Evolutionary conservation across 2,113 vertebrate genomes (phyloP), one percentile per base, ranked within the genome.

Genomic region (Burhinus bistriatus): DNA sequence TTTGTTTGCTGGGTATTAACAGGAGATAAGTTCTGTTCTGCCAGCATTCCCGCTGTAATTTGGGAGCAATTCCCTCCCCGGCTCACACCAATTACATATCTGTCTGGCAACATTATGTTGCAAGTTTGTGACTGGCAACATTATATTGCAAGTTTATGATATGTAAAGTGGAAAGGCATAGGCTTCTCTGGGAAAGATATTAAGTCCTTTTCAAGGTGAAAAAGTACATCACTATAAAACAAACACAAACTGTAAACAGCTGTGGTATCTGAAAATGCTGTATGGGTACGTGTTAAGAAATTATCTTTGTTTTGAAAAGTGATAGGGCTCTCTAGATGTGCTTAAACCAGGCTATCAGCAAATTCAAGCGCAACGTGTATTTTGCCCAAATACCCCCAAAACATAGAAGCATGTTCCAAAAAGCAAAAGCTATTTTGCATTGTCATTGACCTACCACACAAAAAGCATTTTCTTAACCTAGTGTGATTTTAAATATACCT

Each of bases 41-140:
- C 34, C 1, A 6, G 65, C 34, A 32, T 51, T 71, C 14, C 15
- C 6, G 15, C 42, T 49, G 34, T 29, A 52, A 47, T 93, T 84
- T 87, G 90, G 86, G 87, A 91, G 80, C 65, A 69, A 81, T 84
- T 87, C 72, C 61, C 69, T 69, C 69, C 64, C 57, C 40, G 76
- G 51, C 51, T 83, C 9, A 7, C 23, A 89, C 36, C 86, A 81
- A 57, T 87, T 78, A 77, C 1, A 0, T 62, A 69, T 81, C 79
- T 89, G 79, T 89, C 92, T 84, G 79, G 27, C 79, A 90, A 86
- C 47, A 40, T 62, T 81, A 77, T 2, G 10, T 5, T 75, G 29
- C 22, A 73, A 55, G 36, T 51, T 70, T 55, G 61, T 34, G 82
- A 93, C n/a, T 17, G 59, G 59, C 15, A 62, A 38, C 59, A 8